Evolutionary conservation across 2,888 invertebrate genomes (phyloP).

Genomic region (Leucoptera coffeella): DNA sequence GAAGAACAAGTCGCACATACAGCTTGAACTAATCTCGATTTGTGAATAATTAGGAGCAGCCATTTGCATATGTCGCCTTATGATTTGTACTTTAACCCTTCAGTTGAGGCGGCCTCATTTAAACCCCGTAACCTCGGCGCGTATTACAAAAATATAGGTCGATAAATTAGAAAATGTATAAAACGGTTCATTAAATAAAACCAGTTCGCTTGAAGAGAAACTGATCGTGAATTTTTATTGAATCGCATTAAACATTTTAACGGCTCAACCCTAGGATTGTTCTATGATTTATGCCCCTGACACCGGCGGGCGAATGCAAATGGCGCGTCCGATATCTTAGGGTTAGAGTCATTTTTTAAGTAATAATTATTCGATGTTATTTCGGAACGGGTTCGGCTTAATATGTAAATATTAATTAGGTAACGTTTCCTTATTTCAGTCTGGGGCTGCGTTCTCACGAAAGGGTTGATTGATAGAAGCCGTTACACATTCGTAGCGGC

Average conservation of each 20-base stretch:
- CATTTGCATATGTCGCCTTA: too few species aligned
- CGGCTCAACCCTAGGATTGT: constrained; percentile 27
- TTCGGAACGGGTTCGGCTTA: constrained; percentile 16
- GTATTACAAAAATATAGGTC: constrained; percentile 16
- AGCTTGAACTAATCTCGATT: too few species aligned
- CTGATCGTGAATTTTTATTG: constrained; percentile 11
- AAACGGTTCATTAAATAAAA: constrained; percentile 16
- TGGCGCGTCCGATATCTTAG: constrained; percentile 11
- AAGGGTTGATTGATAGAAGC: constrained; percentile 36
- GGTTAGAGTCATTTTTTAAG: constrained; percentile 7
- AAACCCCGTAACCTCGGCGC: constrained; percentile 4
- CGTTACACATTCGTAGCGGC: too few species aligned
- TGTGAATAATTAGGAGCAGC: constrained; percentile 38
- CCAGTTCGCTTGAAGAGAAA: constrained; percentile 20
- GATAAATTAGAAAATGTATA: constrained; percentile 37
- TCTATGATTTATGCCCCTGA: constrained; percentile 43
- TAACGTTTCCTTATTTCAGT: constrained; percentile 28
- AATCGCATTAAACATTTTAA: constrained; percentile 8
- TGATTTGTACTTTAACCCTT: constrained; percentile 3
- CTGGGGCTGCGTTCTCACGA: constrained; percentile 29
- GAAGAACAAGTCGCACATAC: too few species aligned
- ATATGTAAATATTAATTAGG: constrained; percentile 48
- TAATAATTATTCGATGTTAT: constrained; percentile 27
- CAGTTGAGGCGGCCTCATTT: constrained; percentile 2
- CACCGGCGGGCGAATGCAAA: constrained; percentile 41